Conservation (phyloP, 2,888 invertebrate genomes). For the Epirrita christyi region DNA sequence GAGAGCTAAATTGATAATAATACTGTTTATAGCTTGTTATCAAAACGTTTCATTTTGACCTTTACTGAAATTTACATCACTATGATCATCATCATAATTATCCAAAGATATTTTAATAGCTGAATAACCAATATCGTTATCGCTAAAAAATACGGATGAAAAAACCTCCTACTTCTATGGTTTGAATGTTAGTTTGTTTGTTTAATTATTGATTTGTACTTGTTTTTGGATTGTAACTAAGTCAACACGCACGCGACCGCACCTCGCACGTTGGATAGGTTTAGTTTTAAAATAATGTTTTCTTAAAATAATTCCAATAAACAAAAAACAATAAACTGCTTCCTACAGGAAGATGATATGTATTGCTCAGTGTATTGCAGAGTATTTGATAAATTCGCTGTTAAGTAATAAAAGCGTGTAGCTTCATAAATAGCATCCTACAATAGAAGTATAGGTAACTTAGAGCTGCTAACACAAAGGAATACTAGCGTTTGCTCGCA, state of each 20-base stretch:
- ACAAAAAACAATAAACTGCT: no score
- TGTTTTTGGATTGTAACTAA: no score
- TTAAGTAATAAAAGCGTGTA: no score
- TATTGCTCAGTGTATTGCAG: background rate
- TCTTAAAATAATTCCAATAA: no score
- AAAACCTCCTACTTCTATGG: no score
- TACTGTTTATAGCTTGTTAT: background rate
- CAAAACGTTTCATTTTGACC: background rate
- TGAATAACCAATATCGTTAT: no score
- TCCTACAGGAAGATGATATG: background rate
- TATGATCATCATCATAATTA: background rate
- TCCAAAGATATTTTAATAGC: background rate
- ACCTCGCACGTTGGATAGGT: no score
- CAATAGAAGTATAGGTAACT: background rate
- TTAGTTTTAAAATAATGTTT: no score
- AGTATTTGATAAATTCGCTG: background rate
- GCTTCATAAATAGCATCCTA: background rate
- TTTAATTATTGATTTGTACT: no score
- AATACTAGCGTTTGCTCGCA: conserved; percentile 33
- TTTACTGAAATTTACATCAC: background rate
- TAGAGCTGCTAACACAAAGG: background rate
- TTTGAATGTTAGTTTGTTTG: no score
- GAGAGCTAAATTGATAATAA: background rate
- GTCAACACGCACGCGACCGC: no score
- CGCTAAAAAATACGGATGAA: no score